Evolutionary conservation across 2,113 vertebrate genomes (phyloP).

Genomic region (Melanotaenia duboulayi): DNA sequence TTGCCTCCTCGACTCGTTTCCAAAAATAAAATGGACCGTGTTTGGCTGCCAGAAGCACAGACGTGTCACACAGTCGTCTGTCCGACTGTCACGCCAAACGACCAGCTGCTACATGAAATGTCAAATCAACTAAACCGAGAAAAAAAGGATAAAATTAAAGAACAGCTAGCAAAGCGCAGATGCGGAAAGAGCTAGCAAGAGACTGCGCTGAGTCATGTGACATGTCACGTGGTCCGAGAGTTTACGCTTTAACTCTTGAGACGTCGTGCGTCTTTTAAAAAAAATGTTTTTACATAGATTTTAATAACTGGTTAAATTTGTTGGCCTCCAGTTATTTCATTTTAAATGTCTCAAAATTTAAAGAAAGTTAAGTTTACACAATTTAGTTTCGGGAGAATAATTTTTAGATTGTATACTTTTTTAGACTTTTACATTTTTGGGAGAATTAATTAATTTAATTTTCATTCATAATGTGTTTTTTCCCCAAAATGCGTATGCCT

Average conservation of each 20-base stretch:
- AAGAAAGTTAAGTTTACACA: no score
- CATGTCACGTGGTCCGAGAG: not conserved
- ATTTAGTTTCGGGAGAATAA: no score
- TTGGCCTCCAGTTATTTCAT: no score
- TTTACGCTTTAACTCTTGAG: conserved; percentile 24
- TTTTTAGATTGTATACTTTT: no score
- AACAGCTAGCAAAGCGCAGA: not conserved
- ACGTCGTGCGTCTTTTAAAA: no score
- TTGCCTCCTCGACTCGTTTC: not conserved
- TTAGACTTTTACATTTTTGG: no score
- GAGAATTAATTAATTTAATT: no score
- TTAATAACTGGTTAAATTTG: no score
- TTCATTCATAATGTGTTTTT: no score
- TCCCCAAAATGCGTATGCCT: no score
- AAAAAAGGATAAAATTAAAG: conserved; percentile 25
- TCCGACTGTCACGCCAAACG: not conserved
- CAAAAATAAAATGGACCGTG: not conserved
- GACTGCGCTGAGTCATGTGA: conserved; percentile 30
- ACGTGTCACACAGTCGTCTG: not conserved
- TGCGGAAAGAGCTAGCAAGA: conserved; percentile 16
- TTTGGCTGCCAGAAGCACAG: no score
- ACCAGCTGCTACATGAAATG: not conserved
- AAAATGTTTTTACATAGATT: not conserved
- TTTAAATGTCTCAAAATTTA: no score
- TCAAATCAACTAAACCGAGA: not conserved